Evolutionary conservation across 2,113 vertebrate genomes (phyloP).

Genomic region (Pygoscelis antarcticus): DNA sequence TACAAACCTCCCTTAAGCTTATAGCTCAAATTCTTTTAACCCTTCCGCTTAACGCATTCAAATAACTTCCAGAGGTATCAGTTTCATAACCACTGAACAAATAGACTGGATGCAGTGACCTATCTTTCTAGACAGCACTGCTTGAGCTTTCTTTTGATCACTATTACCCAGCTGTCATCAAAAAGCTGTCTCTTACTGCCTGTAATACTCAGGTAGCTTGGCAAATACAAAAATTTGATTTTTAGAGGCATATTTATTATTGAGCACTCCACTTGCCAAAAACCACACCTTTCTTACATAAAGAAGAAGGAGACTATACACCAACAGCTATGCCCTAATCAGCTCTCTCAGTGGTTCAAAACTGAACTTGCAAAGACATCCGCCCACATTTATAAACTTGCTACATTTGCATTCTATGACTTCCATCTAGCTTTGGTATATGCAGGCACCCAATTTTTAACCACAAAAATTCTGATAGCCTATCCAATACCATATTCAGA

Average conservation of each 20-base stretch:
- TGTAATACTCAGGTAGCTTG: background rate
- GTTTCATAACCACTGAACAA: background rate
- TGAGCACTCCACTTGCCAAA: background rate
- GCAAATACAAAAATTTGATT: background rate
- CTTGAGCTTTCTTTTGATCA: background rate
- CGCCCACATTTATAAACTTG: background rate
- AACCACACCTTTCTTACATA: background rate
- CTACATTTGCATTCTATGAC: background rate
- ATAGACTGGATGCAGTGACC: background rate
- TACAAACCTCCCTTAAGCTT: background rate
- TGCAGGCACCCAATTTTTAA: background rate
- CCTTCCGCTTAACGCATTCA: background rate
- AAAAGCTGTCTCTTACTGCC: background rate
- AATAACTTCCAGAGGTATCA: background rate
- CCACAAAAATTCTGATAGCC: background rate
- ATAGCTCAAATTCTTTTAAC: background rate
- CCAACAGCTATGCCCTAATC: background rate
- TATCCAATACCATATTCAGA: background rate
- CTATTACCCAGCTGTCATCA: background rate
- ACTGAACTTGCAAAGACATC: background rate
- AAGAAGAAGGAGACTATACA: background rate
- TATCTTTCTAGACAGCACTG: background rate
- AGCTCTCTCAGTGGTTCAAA: background rate
- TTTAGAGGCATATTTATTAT: background rate
- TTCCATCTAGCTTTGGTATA: background rate